Evolutionary conservation across 2,113 vertebrate genomes (phyloP).

Genomic region (Phocoena sinus): DNA sequence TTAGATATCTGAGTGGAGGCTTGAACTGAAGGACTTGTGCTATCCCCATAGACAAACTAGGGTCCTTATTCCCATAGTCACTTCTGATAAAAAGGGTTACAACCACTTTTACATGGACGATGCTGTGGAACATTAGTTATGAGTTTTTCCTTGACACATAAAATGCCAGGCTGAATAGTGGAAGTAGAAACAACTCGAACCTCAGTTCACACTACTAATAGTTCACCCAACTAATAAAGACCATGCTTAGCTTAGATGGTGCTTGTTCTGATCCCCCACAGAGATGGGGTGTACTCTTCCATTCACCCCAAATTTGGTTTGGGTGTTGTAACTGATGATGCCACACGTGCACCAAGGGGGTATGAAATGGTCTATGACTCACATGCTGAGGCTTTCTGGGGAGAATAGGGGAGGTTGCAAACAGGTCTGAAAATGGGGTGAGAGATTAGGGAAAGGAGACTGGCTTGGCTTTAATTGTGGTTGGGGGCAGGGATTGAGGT

Average conservation of each 20-base stretch:
- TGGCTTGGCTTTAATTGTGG: neutral
- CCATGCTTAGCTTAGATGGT: neutral
- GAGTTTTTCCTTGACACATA: neutral
- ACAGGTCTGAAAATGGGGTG: neutral
- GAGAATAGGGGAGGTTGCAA: neutral
- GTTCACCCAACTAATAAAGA: fast-evolving
- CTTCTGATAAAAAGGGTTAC: neutral
- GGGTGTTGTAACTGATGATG: neutral
- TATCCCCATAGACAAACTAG: neutral
- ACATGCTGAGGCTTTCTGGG: neutral
- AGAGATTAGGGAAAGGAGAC: neutral
- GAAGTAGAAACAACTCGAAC: neutral
- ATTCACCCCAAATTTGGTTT: neutral
- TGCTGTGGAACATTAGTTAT: neutral
- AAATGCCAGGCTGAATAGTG: neutral
- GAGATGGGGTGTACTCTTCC: neutral
- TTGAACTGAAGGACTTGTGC: neutral
- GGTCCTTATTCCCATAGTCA: neutral
- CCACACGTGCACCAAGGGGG: neutral
- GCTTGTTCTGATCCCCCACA: neutral
- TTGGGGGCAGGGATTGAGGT: fast-evolving
- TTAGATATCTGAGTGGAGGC: neutral
- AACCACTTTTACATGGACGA: neutral
- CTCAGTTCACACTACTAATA: neutral
- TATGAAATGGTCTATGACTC: neutral